phyloP scores from a whole-genome alignment of 23 tunicate genomes.

The Styela clava region DNA sequence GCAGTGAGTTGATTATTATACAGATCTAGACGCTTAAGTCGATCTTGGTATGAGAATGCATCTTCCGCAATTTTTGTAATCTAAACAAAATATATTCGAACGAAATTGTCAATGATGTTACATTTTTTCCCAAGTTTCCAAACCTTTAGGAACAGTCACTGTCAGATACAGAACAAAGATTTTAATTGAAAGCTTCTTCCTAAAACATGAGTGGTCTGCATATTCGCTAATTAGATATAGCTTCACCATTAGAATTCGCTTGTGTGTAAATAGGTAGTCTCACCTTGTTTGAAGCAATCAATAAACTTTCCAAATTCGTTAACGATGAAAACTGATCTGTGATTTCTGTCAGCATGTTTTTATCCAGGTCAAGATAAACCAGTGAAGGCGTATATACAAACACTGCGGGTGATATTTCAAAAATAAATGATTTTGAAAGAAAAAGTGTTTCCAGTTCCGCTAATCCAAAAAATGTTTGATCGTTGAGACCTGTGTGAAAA shows the following conservation, averaged over 20 bases:
- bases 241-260: too few relatives aligned
- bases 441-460: background rate
- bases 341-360: slow-evolving; percentile 3
- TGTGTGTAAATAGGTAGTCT: too few relatives aligned
- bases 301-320: background rate
- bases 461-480: slow-evolving; percentile 10
- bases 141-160: too few relatives aligned
- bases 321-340: background rate
- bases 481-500: slow-evolving; percentile 7
- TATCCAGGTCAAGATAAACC: slow-evolving; percentile 3
- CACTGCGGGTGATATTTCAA: slow-evolving; percentile 6
- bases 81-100: background rate
- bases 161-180: too few relatives aligned
- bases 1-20: slow-evolving; percentile 4
- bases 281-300: background rate
- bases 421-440: background rate
- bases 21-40: slow-evolving; percentile 1
- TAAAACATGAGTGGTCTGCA: too few relatives aligned
- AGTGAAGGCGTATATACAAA: slow-evolving; percentile 6
- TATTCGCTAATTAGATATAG: too few relatives aligned
- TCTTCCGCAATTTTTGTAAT: background rate
- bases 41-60: background rate
- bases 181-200: too few relatives aligned
- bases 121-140: too few relatives aligned
- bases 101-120: too few relatives aligned